Base-by-base conservation (phyloP, 1,140 invertebrate species). In the Drosophila punjabiensis region DNA sequence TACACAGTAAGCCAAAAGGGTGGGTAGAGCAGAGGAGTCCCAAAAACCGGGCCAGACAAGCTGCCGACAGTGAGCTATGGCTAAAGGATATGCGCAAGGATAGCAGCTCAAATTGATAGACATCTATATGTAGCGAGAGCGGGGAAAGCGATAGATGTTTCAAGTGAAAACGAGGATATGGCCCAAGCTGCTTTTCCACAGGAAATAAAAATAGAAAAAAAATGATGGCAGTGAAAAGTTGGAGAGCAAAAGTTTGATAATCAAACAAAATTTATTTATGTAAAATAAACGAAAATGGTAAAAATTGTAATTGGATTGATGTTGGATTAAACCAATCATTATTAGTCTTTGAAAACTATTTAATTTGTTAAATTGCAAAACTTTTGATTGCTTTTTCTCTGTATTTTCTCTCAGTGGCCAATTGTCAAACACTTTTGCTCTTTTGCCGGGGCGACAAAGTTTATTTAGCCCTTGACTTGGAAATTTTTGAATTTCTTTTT, bases 401-500 rank as follows among this genome's bases (percentile, higher is more conserved):
- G 1, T 1, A 11, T 52, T 52, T 53, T 73, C 43, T 56, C 30
- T 16, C 20, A 45, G 37, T 71, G 68, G 10, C 7, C 45, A 45
- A 41, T 64, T 79, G 75, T 62, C 75, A 79, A 79, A 79, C 75
- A 78, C 76, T 69, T 77, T 66, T 74, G 65, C 68, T 68, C 67
- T 83, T 84, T 79, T 70, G 67, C 52, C 63, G 43, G 50, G 28
- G 85, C 68, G 63, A 66, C 81, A 89, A 89, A 81, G 85, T 88
- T 88, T 88, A 85, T 85, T 88, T 81, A 88, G 86, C 78, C 75
- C 85, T 88, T 84, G 85, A 88, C 85, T 88, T 89, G 74, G 76
- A 56, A 88, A 69, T 88, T 78, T 89, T 79, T 58, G n/a, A 16
- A 58, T 43, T 58, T 43, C 58, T 60, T 66, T 43, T 66, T 60